phyloP scores from a whole-genome alignment of 2,888 invertebrate species.

The Carterocephalus palaemon region DNA sequence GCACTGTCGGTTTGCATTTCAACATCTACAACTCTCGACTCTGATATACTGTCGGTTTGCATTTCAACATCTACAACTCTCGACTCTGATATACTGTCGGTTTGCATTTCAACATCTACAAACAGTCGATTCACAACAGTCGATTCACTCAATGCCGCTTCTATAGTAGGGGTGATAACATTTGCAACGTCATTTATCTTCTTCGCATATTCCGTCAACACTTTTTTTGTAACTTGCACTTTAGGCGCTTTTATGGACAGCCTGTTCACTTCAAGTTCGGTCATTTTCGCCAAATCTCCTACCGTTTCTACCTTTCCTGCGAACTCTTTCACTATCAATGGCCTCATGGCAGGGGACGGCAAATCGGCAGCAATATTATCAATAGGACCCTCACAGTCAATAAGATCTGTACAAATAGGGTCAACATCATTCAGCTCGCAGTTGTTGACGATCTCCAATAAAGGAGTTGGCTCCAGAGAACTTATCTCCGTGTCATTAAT shows the following conservation, averaged over 20 bases:
- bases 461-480: constrained; percentile 61
- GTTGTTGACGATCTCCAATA: constrained; percentile 54
- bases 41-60: no score
- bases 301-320: constrained; percentile 74
- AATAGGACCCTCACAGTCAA: constrained; percentile 72
- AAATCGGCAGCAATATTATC: constrained; percentile 67
- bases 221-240: constrained; percentile 57
- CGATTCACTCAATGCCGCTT: constrained; percentile 33
- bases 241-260: constrained; percentile 77
- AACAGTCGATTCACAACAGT: no score
- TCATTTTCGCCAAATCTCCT: constrained; percentile 80
- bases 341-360: constrained; percentile 75
- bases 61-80: constrained; percentile 12
- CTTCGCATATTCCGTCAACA: constrained; percentile 50
- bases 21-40: constrained; percentile 4
- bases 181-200: constrained; percentile 32
- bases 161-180: constrained; percentile 28
- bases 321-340: constrained; percentile 69
- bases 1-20: constrained; percentile 14
- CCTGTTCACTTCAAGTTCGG: constrained; percentile 78
- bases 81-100: no score
- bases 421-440: constrained; percentile 66
- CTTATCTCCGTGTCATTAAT: constrained; percentile 48
- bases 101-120: no score
- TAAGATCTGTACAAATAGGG: constrained; percentile 76